Percentiles rank a stretch among this genome's conserved stretches.
Conservation (phyloP, 2,888 invertebrate species). For the Gymnocheta viridis region DNA sequence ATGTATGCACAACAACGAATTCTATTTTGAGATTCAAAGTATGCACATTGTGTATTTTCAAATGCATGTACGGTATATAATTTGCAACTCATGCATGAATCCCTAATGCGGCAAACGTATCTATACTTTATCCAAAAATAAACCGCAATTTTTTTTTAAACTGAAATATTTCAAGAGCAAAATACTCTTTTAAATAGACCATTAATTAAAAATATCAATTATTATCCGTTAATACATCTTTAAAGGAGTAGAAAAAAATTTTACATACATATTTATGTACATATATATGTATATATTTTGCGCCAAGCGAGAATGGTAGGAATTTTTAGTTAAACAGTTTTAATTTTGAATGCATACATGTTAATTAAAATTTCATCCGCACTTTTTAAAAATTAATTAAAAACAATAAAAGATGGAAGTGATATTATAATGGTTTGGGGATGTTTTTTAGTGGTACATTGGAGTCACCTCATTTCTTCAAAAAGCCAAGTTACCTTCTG, state of each 20-base stretch:
- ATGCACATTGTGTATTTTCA: background rate
- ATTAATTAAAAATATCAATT: constrained; percentile 1
- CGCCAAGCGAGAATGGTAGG: background rate
- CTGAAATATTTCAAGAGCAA: constrained; percentile 51
- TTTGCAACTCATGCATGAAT: constrained; percentile 22
- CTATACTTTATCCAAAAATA: constrained; percentile 22
- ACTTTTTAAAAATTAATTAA: too few species aligned
- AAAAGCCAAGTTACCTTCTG: too few species aligned
- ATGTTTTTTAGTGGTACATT: too few species aligned
- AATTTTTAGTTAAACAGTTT: background rate
- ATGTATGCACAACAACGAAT: background rate
- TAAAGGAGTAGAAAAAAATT: background rate
- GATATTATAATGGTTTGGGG: too few species aligned
- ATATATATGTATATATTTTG: background rate
- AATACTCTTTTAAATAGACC: constrained; percentile 11
- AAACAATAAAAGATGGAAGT: too few species aligned
- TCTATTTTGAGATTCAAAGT: constrained; percentile 35
- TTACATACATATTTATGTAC: background rate
- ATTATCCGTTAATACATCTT: background rate
- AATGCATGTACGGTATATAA: too few species aligned
- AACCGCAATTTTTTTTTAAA: background rate
- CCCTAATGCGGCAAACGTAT: constrained; percentile 6
- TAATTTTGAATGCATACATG: too few species aligned
- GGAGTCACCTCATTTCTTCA: too few species aligned
- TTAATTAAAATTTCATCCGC: too few species aligned